These are phyloP conservation scores for Peucedramus taeniatus DNA, from an alignment of 2,113 vertebrate species.

Conservation along the genomic window DNA sequence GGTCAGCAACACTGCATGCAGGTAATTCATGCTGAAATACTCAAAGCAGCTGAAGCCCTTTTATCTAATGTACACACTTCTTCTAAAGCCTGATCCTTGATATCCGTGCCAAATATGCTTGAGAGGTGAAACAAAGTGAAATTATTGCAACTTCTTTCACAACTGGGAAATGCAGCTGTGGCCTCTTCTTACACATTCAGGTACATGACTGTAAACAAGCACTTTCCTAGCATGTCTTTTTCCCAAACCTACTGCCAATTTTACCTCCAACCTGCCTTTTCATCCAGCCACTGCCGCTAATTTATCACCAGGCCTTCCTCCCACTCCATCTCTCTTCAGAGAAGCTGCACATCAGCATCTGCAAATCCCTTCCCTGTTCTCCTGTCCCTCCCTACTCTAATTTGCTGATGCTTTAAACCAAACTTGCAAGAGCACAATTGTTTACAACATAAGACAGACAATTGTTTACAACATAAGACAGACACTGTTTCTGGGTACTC, in stretches of 20 bases:
- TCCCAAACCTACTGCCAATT: background rate
- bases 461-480: background rate
- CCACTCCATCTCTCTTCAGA: background rate
- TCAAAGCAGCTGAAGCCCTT: background rate
- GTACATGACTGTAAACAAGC: background rate
- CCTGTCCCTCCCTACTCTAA: background rate
- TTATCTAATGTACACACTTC: background rate
- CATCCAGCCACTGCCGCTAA: background rate
- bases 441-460: background rate
- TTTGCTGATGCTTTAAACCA: background rate
- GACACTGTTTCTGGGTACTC: background rate
- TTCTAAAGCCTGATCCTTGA: background rate
- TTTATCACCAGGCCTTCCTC: background rate
- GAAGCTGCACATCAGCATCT: background rate
- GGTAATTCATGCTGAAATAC: background rate
- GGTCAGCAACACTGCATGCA: background rate
- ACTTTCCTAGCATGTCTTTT: background rate
- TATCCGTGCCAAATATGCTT: background rate
- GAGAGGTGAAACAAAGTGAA: background rate
- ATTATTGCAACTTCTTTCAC: background rate
- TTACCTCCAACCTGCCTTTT: background rate
- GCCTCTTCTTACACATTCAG: background rate
- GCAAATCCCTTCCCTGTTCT: background rate
- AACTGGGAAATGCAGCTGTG: background rate
- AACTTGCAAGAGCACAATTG: background rate